These are phyloP conservation scores for Bradypodion pumilum DNA, from an alignment of 2,797 vertebrate species.

Conservation along the genomic window DNA sequence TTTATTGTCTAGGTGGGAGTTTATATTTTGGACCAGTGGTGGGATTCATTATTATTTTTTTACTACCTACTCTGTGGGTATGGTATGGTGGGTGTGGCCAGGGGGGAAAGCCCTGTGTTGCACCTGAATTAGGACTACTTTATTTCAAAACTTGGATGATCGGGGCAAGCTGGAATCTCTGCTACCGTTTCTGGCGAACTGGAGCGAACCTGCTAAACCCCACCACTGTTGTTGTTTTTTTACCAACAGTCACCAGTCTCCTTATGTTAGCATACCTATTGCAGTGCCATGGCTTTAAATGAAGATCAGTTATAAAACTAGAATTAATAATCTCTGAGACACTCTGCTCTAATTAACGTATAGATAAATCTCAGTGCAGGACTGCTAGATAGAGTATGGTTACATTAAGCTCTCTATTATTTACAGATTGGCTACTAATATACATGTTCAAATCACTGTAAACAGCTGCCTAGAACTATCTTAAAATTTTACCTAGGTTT, in stretches of 20 bases:
- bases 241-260: too few relatives aligned
- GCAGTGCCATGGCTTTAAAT: constrained; percentile 6
- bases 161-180: too few relatives aligned
- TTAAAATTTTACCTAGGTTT: not conserved
- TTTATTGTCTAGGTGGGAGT: not conserved
- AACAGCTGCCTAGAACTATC: not conserved
- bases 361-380: not conserved
- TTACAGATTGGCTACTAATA: not conserved
- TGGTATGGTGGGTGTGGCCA: too few relatives aligned
- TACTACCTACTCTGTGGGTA: too few relatives aligned
- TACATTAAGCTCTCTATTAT: not conserved
- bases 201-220: too few relatives aligned
- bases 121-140: too few relatives aligned
- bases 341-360: not conserved
- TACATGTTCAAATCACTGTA: not conserved
- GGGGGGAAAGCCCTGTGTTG: too few relatives aligned
- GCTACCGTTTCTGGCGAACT: too few relatives aligned
- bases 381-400: not conserved
- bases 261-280: not conserved
- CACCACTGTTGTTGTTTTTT: too few relatives aligned
- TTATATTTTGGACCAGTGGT: not conserved
- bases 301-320: not conserved
- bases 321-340: not conserved
- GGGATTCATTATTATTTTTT: too few relatives aligned
- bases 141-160: too few relatives aligned